Conservation (phyloP, 2,888 invertebrate species). For the Pristionchus arcanus region DNA sequence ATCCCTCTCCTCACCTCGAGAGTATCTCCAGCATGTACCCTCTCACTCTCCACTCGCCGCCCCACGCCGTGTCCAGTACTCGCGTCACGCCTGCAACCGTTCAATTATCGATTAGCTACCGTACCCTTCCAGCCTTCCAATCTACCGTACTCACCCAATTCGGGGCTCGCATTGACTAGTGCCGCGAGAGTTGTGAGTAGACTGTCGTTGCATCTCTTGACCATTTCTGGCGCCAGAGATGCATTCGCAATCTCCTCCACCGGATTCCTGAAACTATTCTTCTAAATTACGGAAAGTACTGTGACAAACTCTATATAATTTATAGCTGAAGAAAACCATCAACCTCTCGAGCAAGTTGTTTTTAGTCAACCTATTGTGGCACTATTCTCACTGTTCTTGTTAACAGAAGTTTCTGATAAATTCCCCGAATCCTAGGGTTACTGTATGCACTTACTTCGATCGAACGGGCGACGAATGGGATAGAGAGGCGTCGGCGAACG, state of each 20-base stretch:
- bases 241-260: slow-evolving; percentile 54
- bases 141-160: slow-evolving; percentile 56
- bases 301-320: too few relatives aligned
- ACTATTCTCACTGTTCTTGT: not conserved
- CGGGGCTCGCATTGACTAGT: slow-evolving; percentile 60
- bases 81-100: slow-evolving; percentile 51
- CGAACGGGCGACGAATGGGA: slow-evolving; percentile 51
- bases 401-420: not conserved
- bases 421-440: slow-evolving; percentile 1
- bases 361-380: not conserved
- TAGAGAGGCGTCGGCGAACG: slow-evolving; percentile 34
- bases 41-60: slow-evolving; percentile 58
- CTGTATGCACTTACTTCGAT: slow-evolving; percentile 27
- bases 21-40: slow-evolving; percentile 87
- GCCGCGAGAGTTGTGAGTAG: slow-evolving; percentile 59
- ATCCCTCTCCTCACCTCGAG: slow-evolving; percentile 79
- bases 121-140: not conserved
- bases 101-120: not conserved
- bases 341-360: too few relatives aligned
- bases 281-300: too few relatives aligned
- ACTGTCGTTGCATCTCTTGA: slow-evolving; percentile 57
- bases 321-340: too few relatives aligned
- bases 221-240: slow-evolving; percentile 53
- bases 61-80: slow-evolving; percentile 61
- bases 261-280: slow-evolving; percentile 18